Evolutionary conservation across 2,888 invertebrate genomes (phyloP), one percentile per base, ranked within the genome.

Genomic region (Cataglyphis albicans): DNA sequence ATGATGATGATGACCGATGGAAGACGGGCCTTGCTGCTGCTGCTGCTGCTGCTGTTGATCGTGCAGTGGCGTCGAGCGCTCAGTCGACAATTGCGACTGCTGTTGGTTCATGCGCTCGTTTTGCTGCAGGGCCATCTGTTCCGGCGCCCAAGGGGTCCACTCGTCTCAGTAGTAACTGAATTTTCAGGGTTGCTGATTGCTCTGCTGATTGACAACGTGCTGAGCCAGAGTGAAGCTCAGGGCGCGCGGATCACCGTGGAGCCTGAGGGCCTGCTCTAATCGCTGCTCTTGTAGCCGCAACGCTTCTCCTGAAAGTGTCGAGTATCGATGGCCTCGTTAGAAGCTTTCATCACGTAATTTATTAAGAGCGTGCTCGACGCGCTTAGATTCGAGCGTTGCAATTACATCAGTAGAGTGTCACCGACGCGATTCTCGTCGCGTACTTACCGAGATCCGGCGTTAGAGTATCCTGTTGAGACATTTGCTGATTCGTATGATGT

Each of bases 181-280:
- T 95, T 97, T 97, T 97, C 97, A 97, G 96, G 97, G 96, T 93
- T 95, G 95, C 92, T 95, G 95, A 86, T 94, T 94, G 88, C 93
- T 94, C 86, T 95, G 96, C 93, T 96, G 96, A 94, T 93, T 96
- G 95, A 94, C 94, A 68, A 94, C 94, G 91, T 94, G 94, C 44
- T 80, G 78, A 90, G 94, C 94, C 87, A 97, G 95, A 91, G 97
- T 97, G 93, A 98, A 98, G 67, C 97, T 97, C 86, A 98, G 95
- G 93, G 97, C 97, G 89, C 98, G 96, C 1, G 97, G 97, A 93
- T 98, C 98, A 87, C 96, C 96, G 94, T 98, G 98, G 91, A 98
- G 96, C 92, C 98, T 96, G 90, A 98, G 95, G 52, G 98, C 98
- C 92, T 98, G 98, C 92, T 98, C 98, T 92, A 98, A 94, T 91